These are phyloP conservation scores for Serrognathus titanus DNA, from an alignment of 2,888 invertebrate species.

Conservation along the genomic window DNA sequence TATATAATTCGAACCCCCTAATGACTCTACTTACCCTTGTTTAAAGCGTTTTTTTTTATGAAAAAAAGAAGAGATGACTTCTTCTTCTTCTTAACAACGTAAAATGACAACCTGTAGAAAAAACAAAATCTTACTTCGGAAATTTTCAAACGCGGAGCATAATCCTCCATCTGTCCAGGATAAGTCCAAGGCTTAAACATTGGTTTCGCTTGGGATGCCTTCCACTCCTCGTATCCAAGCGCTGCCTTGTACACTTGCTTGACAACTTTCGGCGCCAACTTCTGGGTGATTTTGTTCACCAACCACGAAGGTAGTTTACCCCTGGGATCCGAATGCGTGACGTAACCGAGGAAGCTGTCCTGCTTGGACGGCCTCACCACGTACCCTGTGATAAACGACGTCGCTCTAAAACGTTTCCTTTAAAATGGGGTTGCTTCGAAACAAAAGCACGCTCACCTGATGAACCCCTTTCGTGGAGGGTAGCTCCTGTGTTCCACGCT, in stretches of 20 bases:
- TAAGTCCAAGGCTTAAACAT: conserved; percentile 82
- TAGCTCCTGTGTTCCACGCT: conserved; percentile 84
- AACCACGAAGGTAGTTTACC: conserved; percentile 86
- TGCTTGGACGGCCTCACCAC: conserved; percentile 60
- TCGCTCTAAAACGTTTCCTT: conserved; percentile 50
- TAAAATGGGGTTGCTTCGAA: too few species aligned
- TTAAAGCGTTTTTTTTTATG: too few species aligned
- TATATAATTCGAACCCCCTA: too few species aligned
- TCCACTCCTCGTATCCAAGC: conserved; percentile 79
- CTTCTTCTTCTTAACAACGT: too few species aligned
- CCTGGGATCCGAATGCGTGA: conserved; percentile 86
- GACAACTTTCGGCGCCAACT: conserved; percentile 82
- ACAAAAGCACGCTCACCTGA: conserved; percentile 52
- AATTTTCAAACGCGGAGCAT: conserved; percentile 65
- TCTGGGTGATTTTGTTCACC: conserved; percentile 83
- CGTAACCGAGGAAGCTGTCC: conserved; percentile 80
- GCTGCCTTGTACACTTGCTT: conserved; percentile 79
- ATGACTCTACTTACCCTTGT: too few species aligned
- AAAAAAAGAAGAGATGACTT: too few species aligned
- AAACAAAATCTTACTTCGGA: conserved; percentile 61
- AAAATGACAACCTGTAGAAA: too few species aligned
- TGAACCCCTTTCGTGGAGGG: conserved; percentile 78
- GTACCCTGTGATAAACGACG: conserved; percentile 63
- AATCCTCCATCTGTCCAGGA: conserved; percentile 71
- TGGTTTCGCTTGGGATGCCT: conserved; percentile 67